Evolutionary conservation across 2,888 invertebrate species (phyloP).

Genomic region (Amphipoea oculea): DNA sequence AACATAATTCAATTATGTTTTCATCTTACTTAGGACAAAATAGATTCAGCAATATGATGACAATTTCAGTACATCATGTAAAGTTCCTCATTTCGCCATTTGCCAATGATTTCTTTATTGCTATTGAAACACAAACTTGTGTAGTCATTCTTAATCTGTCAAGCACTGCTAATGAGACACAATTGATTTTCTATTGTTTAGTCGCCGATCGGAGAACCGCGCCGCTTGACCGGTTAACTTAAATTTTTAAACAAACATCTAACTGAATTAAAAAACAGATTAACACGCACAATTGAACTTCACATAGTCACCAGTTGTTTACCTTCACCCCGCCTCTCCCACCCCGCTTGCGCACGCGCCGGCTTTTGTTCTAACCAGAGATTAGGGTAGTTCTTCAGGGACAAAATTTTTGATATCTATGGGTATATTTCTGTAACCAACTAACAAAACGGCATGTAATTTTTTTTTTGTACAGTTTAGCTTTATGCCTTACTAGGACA

Average conservation of each 20-base stretch:
- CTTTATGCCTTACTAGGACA: too few species aligned
- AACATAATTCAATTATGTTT: too few species aligned
- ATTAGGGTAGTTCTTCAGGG: too few species aligned
- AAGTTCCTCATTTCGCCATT: not conserved
- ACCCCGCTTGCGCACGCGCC: constrained; percentile 48
- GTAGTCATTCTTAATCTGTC: not conserved
- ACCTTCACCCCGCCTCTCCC: constrained; percentile 28
- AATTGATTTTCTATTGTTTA: too few species aligned
- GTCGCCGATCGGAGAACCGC: too few species aligned
- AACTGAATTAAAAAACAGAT: constrained; percentile 15
- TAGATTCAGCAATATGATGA: not conserved
- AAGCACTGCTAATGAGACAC: too few species aligned
- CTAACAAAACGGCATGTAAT: too few species aligned
- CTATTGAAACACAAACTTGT: not conserved
- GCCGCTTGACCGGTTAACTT: too few species aligned
- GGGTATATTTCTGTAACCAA: too few species aligned
- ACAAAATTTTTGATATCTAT: too few species aligned
- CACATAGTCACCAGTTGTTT: constrained; percentile 42
- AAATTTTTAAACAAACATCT: not conserved
- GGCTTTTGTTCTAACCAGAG: constrained; percentile 58
- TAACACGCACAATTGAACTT: constrained; percentile 45
- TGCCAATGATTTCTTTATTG: not conserved
- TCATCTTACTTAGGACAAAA: not conserved
- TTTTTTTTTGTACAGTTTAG: too few species aligned
- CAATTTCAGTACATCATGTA: not conserved